Evolutionary conservation across 2,113 vertebrate genomes (phyloP).

Genomic region (Brachyistius frenatus): DNA sequence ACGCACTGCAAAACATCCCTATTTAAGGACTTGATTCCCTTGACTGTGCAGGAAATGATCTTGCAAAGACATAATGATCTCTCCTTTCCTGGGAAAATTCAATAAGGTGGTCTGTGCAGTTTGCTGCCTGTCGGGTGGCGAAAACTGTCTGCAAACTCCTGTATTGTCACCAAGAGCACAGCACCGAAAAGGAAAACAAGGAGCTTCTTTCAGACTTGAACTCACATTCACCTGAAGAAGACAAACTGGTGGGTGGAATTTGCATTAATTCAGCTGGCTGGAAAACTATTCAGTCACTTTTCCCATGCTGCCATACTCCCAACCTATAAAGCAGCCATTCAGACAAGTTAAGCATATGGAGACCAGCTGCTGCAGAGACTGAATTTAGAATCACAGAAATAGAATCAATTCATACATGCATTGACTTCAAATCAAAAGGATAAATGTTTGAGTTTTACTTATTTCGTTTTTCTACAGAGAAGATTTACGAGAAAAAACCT

Average conservation of each 20-base stretch:
- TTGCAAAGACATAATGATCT: slow-evolving; percentile 9
- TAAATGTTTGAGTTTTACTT: neutral
- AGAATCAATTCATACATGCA: neutral
- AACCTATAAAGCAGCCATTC: slow-evolving; percentile 30
- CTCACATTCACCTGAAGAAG: slow-evolving; percentile 6
- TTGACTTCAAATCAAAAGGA: neutral
- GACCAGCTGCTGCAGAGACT: neutral
- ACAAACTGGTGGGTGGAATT: neutral
- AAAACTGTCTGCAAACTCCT: neutral
- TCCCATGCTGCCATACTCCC: slow-evolving; percentile 20
- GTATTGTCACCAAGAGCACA: neutral
- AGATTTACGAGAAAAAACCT: neutral
- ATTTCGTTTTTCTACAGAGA: too few relatives aligned
- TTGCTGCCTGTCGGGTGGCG: neutral
- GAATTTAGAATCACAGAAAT: neutral
- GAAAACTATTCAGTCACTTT: slow-evolving; percentile 40
- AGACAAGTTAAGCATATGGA: slow-evolving; percentile 1
- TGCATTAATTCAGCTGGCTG: slow-evolving; percentile 15
- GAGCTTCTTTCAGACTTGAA: slow-evolving; percentile 3
- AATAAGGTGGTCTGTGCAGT: slow-evolving; percentile 12
- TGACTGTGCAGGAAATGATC: neutral
- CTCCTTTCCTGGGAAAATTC: slow-evolving; percentile 1
- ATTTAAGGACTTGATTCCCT: slow-evolving; percentile 8
- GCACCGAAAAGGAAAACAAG: neutral
- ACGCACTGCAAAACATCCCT: slow-evolving; percentile 12